Percentiles rank a stretch among this genome's conserved stretches.
Conservation (phyloP, 1,140 invertebrate species). For the Andricus grossulariae region DNA sequence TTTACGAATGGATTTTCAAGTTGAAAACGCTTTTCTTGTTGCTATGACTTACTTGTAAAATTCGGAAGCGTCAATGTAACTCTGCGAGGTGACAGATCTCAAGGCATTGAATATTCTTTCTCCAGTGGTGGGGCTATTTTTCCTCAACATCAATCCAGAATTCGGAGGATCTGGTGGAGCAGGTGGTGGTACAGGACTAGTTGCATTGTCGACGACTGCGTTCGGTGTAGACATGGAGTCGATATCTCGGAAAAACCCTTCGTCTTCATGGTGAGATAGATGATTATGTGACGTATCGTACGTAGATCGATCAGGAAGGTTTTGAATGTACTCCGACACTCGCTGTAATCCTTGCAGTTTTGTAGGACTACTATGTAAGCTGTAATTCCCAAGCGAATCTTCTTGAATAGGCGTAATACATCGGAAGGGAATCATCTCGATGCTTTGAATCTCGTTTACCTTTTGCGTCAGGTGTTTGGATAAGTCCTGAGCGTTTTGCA, state of each 20-base stretch:
- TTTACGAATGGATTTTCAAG: background rate
- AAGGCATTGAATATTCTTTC: slow-evolving; percentile 72
- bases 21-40: background rate
- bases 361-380: slow-evolving; percentile 40
- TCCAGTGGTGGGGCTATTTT: slow-evolving; percentile 67
- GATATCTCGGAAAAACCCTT: slow-evolving; percentile 47
- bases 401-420: slow-evolving; percentile 34
- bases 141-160: slow-evolving; percentile 47
- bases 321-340: slow-evolving; percentile 70
- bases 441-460: slow-evolving; percentile 55
- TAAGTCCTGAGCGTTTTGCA: slow-evolving; percentile 58
- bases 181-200: slow-evolving; percentile 63
- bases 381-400: slow-evolving; percentile 25
- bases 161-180: slow-evolving; percentile 66
- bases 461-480: slow-evolving; percentile 41
- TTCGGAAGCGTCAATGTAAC: slow-evolving; percentile 71
- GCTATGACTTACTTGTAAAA: slow-evolving; percentile 68
- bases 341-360: slow-evolving; percentile 63
- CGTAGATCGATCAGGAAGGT: slow-evolving; percentile 64
- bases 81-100: slow-evolving; percentile 68
- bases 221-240: slow-evolving; percentile 43
- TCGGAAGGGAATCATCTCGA: slow-evolving; percentile 65
- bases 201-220: slow-evolving; percentile 46
- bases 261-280: slow-evolving; percentile 48
- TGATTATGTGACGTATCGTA: slow-evolving; percentile 58